Percentiles rank a stretch among this genome's conserved stretches.
These are phyloP conservation scores for Botia kubotai DNA, from an alignment of 2,797 vertebrate species.

Conservation along the genomic window DNA sequence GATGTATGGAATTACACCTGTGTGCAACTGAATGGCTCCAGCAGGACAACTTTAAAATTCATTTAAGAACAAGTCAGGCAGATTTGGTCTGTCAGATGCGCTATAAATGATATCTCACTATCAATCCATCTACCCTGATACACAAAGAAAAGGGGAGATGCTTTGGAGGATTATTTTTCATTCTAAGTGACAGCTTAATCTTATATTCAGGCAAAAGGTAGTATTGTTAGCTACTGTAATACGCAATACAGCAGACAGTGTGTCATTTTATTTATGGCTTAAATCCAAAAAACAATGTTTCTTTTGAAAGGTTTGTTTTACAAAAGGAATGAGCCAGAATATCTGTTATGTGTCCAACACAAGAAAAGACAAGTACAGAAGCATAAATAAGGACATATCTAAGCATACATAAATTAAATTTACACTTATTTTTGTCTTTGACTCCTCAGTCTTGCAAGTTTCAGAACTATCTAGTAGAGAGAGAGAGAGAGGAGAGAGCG, in stretches of 20 bases:
- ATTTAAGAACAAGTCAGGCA: constrained; percentile 12
- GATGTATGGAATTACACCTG: neutral
- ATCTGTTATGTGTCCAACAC: neutral
- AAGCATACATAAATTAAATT: neutral
- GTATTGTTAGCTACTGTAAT: constrained; percentile 4
- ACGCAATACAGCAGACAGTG: neutral
- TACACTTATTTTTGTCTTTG: neutral
- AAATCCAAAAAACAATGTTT: neutral
- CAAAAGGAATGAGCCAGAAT: neutral
- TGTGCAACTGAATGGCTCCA: constrained; percentile 20
- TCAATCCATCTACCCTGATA: constrained; percentile 16
- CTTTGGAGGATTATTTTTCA: constrained; percentile 12
- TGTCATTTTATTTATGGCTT: neutral
- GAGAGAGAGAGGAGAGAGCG: neutral
- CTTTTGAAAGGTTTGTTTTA: neutral
- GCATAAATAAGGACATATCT: neutral
- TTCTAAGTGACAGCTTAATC: constrained; percentile 33
- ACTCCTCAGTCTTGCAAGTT: neutral
- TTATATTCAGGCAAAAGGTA: neutral
- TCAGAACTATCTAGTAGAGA: neutral
- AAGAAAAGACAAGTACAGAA: neutral
- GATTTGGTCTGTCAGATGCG: constrained; percentile 11
- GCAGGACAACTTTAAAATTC: constrained; percentile 29
- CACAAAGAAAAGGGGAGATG: constrained; percentile 15
- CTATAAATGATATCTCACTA: constrained; percentile 25